These are phyloP conservation scores for Zeuzera pyrina DNA, from an alignment of 2,888 invertebrate genomes.

Conservation along the genomic window DNA sequence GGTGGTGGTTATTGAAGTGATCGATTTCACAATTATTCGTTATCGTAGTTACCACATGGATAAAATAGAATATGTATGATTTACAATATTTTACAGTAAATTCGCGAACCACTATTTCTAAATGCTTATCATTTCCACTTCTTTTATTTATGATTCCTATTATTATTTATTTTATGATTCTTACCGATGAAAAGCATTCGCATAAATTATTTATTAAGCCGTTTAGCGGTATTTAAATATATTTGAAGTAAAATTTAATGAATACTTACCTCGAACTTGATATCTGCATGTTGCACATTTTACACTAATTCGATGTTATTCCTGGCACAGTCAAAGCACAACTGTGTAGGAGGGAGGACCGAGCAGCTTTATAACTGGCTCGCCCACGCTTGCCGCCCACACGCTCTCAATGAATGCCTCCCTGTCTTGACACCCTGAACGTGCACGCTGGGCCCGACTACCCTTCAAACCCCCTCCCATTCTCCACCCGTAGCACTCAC, in stretches of 20 bases:
- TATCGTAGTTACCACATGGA: too few relatives aligned
- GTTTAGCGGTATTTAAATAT: too few relatives aligned
- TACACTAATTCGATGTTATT: constrained; percentile 35
- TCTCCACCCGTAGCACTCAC: constrained; percentile 34
- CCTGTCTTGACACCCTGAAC: constrained; percentile 3
- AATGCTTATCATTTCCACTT: too few relatives aligned
- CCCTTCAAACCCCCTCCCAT: constrained; percentile 18
- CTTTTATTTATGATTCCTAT: too few relatives aligned
- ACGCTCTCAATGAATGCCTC: constrained; percentile 78
- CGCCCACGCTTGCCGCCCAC: constrained; percentile 75
- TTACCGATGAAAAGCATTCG: too few relatives aligned
- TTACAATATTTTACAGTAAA: too few relatives aligned
- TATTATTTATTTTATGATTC: too few relatives aligned
- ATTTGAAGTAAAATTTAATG: too few relatives aligned
- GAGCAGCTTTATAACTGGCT: constrained; percentile 56
- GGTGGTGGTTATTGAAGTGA: too few relatives aligned
- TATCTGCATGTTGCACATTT: constrained; percentile 48
- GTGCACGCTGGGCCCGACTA: constrained; percentile 19
- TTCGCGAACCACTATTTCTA: too few relatives aligned
- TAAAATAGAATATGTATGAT: neutral
- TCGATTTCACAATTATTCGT: too few relatives aligned
- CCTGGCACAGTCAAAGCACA: constrained; percentile 38
- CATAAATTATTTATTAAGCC: too few relatives aligned
- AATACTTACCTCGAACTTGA: constrained; percentile 51
- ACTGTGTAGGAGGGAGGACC: constrained; percentile 53